Percentiles rank a stretch among this genome's conserved stretches.
These are phyloP conservation scores for Poeciliopsis infans DNA, from an alignment of 2,797 vertebrate genomes.

Conservation along the genomic window DNA sequence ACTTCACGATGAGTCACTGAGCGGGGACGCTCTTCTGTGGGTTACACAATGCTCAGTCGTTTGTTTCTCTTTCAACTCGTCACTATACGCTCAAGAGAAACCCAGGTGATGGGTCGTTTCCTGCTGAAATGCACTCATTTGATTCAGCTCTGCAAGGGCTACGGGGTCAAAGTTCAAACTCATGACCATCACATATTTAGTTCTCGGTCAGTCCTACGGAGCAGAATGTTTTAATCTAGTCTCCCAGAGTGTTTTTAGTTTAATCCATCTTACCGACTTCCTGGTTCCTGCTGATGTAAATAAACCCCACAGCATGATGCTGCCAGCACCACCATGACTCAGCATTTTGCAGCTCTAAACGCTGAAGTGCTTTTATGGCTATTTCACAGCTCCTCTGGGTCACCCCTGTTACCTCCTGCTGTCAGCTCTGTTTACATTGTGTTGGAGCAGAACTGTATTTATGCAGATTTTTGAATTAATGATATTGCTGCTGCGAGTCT, in stretches of 20 bases:
- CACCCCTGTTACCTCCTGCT: neutral
- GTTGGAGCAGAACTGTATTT: neutral
- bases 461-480: neutral
- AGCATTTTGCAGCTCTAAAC: neutral
- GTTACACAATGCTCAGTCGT: slow-evolving; percentile 30
- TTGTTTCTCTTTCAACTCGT: slow-evolving; percentile 14
- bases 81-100: neutral
- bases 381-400: neutral
- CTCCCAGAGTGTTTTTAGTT: neutral
- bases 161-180: slow-evolving; percentile 4
- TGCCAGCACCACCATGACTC: neutral
- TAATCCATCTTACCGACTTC: neutral
- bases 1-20: slow-evolving; percentile 73
- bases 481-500: too few species aligned
- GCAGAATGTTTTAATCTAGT: neutral
- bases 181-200: neutral
- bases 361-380: neutral
- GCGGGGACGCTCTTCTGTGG: slow-evolving; percentile 30
- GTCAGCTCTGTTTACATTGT: neutral
- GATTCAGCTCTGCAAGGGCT: slow-evolving; percentile 31
- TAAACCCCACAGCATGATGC: slow-evolving; percentile 1
- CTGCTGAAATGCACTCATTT: slow-evolving; percentile 11
- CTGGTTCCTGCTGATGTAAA: neutral
- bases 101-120: slow-evolving; percentile 31
- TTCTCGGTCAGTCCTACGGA: neutral